A percentile compares a stretch with the other conserved stretches of the same genome.
phyloP scores from a whole-genome alignment of 2,888 invertebrate species.

The Melinaea menophilus region DNA sequence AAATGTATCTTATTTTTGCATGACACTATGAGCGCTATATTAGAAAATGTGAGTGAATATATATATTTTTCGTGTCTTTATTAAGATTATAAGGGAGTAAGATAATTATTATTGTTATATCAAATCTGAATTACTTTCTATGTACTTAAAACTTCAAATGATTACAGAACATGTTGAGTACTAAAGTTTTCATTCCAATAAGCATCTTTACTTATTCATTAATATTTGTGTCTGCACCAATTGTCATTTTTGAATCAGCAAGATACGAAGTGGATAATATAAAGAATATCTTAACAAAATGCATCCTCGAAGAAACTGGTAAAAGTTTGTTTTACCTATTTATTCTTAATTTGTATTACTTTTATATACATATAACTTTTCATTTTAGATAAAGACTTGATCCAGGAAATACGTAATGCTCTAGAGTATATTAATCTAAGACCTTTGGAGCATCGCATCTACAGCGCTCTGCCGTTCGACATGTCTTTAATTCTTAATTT shows the following conservation, averaged over 20 bases:
- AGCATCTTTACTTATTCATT: no score
- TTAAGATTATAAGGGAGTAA: no score
- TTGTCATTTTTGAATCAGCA: not conserved
- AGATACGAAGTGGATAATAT: not conserved
- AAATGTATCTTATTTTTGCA: no score
- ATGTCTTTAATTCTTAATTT: slow-evolving; percentile 1
- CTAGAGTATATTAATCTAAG: not conserved
- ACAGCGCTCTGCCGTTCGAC: not conserved
- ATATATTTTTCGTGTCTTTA: no score
- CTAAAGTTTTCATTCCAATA: no score
- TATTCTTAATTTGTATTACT: not conserved
- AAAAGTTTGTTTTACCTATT: not conserved
- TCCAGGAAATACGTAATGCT: not conserved
- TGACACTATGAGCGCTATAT: no score
- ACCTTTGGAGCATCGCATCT: not conserved
- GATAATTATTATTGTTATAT: no score
- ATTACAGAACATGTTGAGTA: no score
- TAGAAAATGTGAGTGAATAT: no score
- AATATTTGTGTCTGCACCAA: not conserved
- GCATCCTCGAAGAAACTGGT: not conserved
- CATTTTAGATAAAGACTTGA: not conserved
- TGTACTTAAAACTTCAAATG: no score
- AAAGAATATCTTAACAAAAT: not conserved
- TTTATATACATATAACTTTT: not conserved
- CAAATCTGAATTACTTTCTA: no score